phyloP scores from a whole-genome alignment of 1,140 invertebrate species.

The Eulimnadia texana region DNA sequence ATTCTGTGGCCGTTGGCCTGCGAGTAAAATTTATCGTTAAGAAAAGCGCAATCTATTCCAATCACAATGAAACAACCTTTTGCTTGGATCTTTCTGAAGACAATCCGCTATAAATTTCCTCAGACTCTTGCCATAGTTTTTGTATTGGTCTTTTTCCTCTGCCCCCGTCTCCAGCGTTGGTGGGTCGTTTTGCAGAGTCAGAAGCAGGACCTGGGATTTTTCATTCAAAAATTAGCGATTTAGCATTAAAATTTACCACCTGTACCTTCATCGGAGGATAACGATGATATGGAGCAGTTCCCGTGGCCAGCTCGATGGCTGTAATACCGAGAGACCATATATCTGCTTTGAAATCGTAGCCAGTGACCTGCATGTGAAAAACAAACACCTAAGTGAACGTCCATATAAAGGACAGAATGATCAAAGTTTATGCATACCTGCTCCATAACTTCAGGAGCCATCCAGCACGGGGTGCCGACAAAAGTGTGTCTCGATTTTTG shows the following conservation, averaged over 20 bases:
- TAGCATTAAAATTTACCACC: constrained; percentile 18
- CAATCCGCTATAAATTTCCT: constrained; percentile 89
- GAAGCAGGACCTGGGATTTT: constrained; percentile 57
- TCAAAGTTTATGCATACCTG: constrained; percentile 43
- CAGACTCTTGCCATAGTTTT: constrained; percentile 93
- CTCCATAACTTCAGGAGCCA: constrained; percentile 99
- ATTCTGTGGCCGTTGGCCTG: constrained; percentile 83
- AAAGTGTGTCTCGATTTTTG: constrained; percentile 94
- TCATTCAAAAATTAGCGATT: neutral
- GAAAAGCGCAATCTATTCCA: neutral
- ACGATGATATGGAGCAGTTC: constrained; percentile 96
- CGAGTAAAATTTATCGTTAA: constrained; percentile 10
- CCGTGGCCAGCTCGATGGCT: constrained; percentile 96
- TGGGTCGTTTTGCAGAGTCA: constrained; percentile 95
- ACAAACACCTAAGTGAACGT: neutral
- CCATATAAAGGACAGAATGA: neutral
- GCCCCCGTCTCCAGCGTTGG: constrained; percentile 88
- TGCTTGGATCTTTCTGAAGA: constrained; percentile 85
- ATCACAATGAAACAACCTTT: constrained; percentile 39
- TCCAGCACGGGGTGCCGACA: constrained; percentile 97
- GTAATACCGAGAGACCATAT: constrained; percentile 99
- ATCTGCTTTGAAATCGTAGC: constrained; percentile 99
- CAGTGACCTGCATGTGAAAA: constrained; percentile 62
- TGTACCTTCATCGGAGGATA: constrained; percentile 94
- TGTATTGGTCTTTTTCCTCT: constrained; percentile 95